Percentiles rank a stretch among this genome's conserved stretches.
Evolutionary conservation across 2,797 vertebrate genomes (phyloP).

Genomic region (Poeciliopsis presidionis): DNA sequence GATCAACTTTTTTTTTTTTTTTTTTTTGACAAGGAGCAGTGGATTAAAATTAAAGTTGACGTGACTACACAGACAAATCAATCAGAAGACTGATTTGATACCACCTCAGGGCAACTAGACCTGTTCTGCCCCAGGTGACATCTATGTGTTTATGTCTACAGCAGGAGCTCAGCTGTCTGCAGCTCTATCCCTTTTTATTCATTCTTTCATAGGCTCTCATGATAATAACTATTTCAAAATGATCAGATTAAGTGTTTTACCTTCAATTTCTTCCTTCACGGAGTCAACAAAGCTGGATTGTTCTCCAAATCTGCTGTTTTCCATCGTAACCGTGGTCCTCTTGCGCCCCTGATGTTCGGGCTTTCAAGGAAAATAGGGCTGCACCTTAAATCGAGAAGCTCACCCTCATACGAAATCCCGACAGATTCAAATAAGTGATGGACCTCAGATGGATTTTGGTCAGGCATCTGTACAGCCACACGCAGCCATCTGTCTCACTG

Average conservation of each 20-base stretch:
- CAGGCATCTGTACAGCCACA: neutral
- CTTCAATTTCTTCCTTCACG: neutral
- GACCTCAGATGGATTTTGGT: neutral
- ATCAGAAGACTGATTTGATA: neutral
- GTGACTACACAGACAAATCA: neutral
- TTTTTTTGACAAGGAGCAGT: no score
- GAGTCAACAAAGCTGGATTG: neutral
- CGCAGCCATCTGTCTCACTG: neutral
- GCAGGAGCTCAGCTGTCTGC: neutral
- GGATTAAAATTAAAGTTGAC: neutral
- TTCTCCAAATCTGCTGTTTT: neutral
- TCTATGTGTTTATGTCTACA: neutral
- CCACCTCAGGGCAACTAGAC: neutral
- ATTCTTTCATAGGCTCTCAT: neutral
- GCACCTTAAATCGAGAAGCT: neutral
- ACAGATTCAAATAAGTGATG: neutral
- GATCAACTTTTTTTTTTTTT: no score
- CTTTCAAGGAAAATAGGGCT: neutral
- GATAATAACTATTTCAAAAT: neutral
- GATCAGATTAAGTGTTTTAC: neutral
- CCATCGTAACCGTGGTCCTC: neutral
- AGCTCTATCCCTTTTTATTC: neutral
- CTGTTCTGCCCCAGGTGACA: neutral
- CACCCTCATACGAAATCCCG: neutral
- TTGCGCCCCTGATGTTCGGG: neutral